Base-by-base conservation (phyloP, 2,113 vertebrate species). In the Neodon shergylaensis region DNA sequence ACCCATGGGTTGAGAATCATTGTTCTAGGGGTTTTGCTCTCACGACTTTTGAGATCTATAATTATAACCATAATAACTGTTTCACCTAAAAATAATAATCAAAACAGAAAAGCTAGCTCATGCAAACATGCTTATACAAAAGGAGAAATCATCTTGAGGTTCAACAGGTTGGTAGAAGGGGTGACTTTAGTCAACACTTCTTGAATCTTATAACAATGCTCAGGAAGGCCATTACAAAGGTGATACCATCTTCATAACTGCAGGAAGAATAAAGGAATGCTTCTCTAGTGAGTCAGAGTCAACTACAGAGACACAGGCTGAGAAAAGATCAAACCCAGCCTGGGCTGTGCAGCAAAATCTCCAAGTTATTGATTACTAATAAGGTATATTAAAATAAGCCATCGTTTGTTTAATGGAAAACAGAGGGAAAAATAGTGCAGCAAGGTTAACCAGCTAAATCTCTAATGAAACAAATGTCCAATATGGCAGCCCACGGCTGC, bases 371-470 rank as follows among this genome's bases (percentile, higher is more conserved):
- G 7, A 66, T 92, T 90, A 61, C 8, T 83, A 83, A 82, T 63
- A 83, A 61, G 39, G 39, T 12, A n/a, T 61, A 76, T 84, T 90
- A 94, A 84, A 61, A 77, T 73, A 95, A 92, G 61, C 17, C n/a
- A 86, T 66, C 39, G 33, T 92, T 77, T 81, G 19, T 94, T 81
- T 95, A 68, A 88, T 76, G 21, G 61, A 42, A 88, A 65, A 88
- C 28, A 95, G 49, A 86, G 33, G 16, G 21, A 88, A 94, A 21
- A 95, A 92, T 16, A 88, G 88, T 68, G 74, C 88, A 85, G 10
- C 36, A 94, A 39, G 72, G 52, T 42, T 92, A 81, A 6, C 44
- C 54, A 76, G 70, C 2, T 77, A 33, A 84, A 94, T 92, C 74
- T 94, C 89, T 85, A 26, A 85, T n/a, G n/a, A 73, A 73, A 19